Evolutionary conservation across 2,888 invertebrate genomes (phyloP), one percentile per base, ranked within the genome.

Genomic region (Brachyptera putata): DNA sequence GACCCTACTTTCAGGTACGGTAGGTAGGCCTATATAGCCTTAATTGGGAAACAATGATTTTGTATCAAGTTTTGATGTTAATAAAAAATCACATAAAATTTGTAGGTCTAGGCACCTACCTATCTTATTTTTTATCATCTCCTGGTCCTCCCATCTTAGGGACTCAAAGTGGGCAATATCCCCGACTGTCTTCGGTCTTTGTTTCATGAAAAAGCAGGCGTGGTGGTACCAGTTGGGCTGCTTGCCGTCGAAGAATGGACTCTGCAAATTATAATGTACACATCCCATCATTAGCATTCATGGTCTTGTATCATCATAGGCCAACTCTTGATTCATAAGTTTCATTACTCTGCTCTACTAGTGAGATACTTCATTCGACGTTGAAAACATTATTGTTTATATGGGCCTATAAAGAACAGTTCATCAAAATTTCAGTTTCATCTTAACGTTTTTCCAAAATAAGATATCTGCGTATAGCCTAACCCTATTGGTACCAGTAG

Each of bases 211-310:
- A 73, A 97, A 95, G 72, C 97, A 97, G 1, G 79, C 76, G 62
- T 83, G 81, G 76, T 97, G 96, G 71, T 86, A 90, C 96, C 96
- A 97, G 68, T 87, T 85, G 0, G 93, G 84, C 67, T 85, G 82
- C 73, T 87, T 91, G 0, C 92, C 91, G 83, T 95, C 95, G 75
- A 87, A 88, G 71, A 86, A 84, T 1, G 90, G 84, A 13, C 92
- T 93, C 92, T 94, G 73, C 41, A 77, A 78, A 66, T 66, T 64
- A 65, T 68, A 64, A n/a, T n/a, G n/a, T n/a, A n/a, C n/a, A n/a
- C n/a, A n/a, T n/a, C n/a, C n/a, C n/a, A n/a, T n/a, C n/a, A n/a
- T n/a, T n/a, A 56, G n/a, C 30, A 2, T n/a, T n/a, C n/a, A n/a
- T 14, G 39, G 4, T 14, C 7, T 39, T 39, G 11, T n/a, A n/a